A percentile compares a stretch with the other conserved stretches of the same genome.
These are phyloP conservation scores for Columbina picui DNA, from an alignment of 2,113 vertebrate genomes.

Conservation along the genomic window DNA sequence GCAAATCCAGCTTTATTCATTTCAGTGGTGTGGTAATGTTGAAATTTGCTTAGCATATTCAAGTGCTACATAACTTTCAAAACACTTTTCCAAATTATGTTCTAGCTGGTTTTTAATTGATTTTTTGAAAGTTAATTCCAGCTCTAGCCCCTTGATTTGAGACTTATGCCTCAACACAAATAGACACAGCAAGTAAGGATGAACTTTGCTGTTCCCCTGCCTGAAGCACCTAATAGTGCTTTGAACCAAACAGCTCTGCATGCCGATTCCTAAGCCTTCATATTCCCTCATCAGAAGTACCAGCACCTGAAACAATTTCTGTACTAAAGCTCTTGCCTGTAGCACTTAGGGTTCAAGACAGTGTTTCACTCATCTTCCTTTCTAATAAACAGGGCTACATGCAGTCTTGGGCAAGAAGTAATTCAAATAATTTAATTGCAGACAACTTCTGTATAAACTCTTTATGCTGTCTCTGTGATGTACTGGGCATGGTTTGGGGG, in stretches of 20 bases:
- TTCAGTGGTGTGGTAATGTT: not conserved
- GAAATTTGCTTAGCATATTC: not conserved
- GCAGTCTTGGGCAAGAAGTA: not conserved
- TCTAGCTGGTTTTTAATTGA: not conserved
- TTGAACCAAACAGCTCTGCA: not conserved
- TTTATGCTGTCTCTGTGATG: not conserved
- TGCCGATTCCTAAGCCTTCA: rapidly evolving
- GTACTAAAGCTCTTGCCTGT: not conserved
- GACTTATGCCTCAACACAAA: not conserved
- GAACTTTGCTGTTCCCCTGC: not conserved
- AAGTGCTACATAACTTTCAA: not conserved
- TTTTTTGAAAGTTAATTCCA: not conserved
- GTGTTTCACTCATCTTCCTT: not conserved
- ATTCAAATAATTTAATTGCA: not conserved
- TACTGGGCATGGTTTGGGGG: not conserved
- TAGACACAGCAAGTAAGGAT: not conserved
- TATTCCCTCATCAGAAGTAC: not conserved
- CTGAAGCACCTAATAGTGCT: not conserved
- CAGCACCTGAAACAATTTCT: not conserved
- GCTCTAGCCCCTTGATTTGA: not conserved
- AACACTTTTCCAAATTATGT: not conserved
- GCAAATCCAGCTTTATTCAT: not conserved
- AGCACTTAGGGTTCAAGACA: not conserved
- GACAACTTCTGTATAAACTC: not conserved
- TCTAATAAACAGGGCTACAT: not conserved